Evolutionary conservation across 2,888 invertebrate genomes (phyloP).

Genomic region (Campoplex capitator): DNA sequence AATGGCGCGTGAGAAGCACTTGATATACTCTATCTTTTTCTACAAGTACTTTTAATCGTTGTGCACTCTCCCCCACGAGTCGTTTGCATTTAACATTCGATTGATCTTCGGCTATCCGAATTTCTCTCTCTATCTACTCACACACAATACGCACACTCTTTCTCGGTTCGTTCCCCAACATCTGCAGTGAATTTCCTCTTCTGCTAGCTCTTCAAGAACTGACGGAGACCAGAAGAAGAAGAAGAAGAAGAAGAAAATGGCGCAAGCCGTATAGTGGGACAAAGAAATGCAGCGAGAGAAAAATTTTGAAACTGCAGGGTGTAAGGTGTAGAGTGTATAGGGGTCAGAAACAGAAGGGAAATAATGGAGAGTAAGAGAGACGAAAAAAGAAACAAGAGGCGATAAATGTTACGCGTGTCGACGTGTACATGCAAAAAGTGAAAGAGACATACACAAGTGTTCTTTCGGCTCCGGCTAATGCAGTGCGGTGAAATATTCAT

Average conservation of each 20-base stretch:
- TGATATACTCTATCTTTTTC: background rate
- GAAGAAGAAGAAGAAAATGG: background rate
- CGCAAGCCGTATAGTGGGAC: background rate
- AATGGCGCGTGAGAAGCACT: slow-evolving; percentile 38
- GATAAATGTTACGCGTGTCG: slow-evolving; percentile 57
- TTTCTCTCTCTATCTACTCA: background rate
- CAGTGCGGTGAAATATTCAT: slow-evolving; percentile 84
- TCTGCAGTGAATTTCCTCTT: slow-evolving; percentile 14
- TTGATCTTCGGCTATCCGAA: background rate
- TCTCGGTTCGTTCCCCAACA: slow-evolving; percentile 19
- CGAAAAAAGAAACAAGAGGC: slow-evolving; percentile 33
- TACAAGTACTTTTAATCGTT: too few relatives aligned
- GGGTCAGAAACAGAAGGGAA: background rate
- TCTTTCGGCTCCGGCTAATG: slow-evolving; percentile 81
- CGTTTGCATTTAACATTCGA: background rate
- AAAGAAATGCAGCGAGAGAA: slow-evolving; percentile 8
- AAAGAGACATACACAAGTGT: slow-evolving; percentile 78
- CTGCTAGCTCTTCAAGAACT: slow-evolving; percentile 61
- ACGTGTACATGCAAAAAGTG: slow-evolving; percentile 74
- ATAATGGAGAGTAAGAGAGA: slow-evolving; percentile 16
- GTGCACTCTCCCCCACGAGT: background rate
- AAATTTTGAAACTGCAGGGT: background rate
- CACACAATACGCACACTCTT: background rate
- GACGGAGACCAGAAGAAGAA: slow-evolving; percentile 33
- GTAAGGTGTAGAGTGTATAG: too few relatives aligned